These are phyloP conservation scores for Parazoanthus swiftii DNA, from an alignment of 92 coral and sea anemone species.

Conservation along the genomic window DNA sequence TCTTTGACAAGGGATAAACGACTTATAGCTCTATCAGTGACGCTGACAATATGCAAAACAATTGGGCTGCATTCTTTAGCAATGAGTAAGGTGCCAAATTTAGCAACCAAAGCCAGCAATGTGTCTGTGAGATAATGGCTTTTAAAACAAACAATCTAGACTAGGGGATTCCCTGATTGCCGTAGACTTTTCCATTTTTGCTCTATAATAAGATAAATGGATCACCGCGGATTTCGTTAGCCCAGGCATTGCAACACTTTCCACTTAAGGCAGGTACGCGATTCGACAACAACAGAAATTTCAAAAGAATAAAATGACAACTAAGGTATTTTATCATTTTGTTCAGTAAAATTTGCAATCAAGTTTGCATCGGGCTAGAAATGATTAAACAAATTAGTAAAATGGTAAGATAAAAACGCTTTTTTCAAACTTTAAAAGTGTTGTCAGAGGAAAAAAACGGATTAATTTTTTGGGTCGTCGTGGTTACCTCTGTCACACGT, in stretches of 20 bases:
- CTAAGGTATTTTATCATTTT: background rate
- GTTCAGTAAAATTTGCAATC: background rate
- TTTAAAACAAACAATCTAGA: constrained; percentile 10
- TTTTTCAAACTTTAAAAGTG: background rate
- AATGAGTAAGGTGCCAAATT: constrained; percentile 39
- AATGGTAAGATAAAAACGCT: background rate
- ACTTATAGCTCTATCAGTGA: background rate
- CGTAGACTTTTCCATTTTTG: background rate
- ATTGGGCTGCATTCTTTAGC: constrained; percentile 42
- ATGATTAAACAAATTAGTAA: background rate
- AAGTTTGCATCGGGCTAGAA: background rate
- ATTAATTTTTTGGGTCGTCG: constrained; percentile 13
- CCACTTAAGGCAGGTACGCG: background rate
- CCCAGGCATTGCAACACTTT: background rate
- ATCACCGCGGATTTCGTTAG: background rate
- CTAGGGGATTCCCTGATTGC: constrained; percentile 42
- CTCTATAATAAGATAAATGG: background rate
- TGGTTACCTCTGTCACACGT: constrained; percentile 28
- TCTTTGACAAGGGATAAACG: background rate
- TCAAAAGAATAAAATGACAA: background rate
- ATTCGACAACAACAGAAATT: background rate
- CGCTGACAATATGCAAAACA: constrained; percentile 28
- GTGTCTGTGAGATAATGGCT: constrained; percentile 37
- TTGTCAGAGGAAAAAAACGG: background rate
- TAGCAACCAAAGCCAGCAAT: constrained; percentile 20